These are phyloP conservation scores for Tortricodes alternella DNA, from an alignment of 2,888 invertebrate genomes.

Conservation along the genomic window DNA sequence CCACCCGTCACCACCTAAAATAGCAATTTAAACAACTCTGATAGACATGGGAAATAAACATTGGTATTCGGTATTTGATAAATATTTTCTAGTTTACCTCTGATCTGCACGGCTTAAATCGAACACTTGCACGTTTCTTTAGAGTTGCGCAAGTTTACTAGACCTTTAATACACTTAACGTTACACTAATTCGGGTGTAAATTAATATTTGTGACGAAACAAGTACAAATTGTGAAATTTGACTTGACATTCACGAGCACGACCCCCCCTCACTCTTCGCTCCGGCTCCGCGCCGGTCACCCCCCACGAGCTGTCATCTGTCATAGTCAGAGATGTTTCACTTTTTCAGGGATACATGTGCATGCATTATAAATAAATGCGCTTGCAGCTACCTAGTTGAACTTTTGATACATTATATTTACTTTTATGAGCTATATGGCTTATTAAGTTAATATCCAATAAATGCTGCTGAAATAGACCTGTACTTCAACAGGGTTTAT, in stretches of 20 bases:
- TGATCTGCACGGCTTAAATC: constrained; percentile 7
- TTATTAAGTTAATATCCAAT: no score
- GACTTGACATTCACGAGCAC: constrained; percentile 11
- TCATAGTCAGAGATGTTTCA: no score
- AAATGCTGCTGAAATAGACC: no score
- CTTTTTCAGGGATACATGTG: no score
- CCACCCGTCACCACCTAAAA: constrained; percentile 68
- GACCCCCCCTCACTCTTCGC: background rate
- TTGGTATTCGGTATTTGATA: constrained; percentile 5
- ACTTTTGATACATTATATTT: no score
- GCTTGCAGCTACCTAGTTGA: no score
- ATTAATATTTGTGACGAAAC: constrained; percentile 31
- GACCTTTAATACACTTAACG: constrained; percentile 10
- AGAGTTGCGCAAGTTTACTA: constrained; percentile 9
- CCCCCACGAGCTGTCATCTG: constrained; percentile 23
- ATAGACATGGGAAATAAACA: constrained; percentile 45
- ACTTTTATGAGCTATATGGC: no score
- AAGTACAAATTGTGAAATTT: constrained; percentile 28
- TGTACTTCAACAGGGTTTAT: no score
- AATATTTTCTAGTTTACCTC: constrained; percentile 11
- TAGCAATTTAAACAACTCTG: constrained; percentile 61
- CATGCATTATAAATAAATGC: no score
- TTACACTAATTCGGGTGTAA: constrained; percentile 23
- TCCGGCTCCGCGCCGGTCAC: constrained; percentile 4
- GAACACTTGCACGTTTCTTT: constrained; percentile 5